Evolutionary conservation across 2,113 vertebrate species (phyloP), one percentile per base, ranked within the genome.

Genomic region (Oncorhynchus gorbuscha): DNA sequence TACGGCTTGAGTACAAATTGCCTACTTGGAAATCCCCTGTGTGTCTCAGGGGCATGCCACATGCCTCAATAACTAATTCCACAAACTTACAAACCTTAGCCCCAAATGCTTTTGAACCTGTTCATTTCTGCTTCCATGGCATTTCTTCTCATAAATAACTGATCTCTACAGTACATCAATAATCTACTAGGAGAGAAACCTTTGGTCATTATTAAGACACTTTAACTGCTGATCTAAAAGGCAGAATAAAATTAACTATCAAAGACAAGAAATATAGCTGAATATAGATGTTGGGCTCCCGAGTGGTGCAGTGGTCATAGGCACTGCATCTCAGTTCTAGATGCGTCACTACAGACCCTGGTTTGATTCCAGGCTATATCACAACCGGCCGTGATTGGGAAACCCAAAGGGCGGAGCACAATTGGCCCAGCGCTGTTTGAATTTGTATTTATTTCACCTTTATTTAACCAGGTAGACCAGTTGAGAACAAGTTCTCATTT

Each of bases 141-240:
- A 72, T 79, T 87, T 79, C 58, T 71, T 66, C 80, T 77, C 39
- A 39, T 65, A 22, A n/a, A 69, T n/a, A 51, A 49, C 65, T 3
- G 69, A 76, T 82, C 82, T 79, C 82, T 45, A 73, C 5, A 35
- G 35, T 35, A 8, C 81, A 77, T 82, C 82, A 83, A 32, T 77
- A 77, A 78, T 74, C 18, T 35, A 12, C 66, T 3, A 45, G 2
- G 39, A 45, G 3, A 68, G 71, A 24, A 3, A 8, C 71, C 72
- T 79, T 45, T 71, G 73, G 66, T 39, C 35, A 0, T 74, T 61
- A 45, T 73, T 20, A 26, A 72, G 73, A 51, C 65, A 68, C 55
- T 65, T n/a, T 24, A 11, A 45, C 39, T 3, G 9, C 9, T 45
- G 79, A 79, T 79, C 79, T 74, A 49, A 59, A 20, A 77, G 64